These are phyloP conservation scores for Melanostoma scalare DNA, from an alignment of 2,888 invertebrate genomes.

Conservation along the genomic window DNA sequence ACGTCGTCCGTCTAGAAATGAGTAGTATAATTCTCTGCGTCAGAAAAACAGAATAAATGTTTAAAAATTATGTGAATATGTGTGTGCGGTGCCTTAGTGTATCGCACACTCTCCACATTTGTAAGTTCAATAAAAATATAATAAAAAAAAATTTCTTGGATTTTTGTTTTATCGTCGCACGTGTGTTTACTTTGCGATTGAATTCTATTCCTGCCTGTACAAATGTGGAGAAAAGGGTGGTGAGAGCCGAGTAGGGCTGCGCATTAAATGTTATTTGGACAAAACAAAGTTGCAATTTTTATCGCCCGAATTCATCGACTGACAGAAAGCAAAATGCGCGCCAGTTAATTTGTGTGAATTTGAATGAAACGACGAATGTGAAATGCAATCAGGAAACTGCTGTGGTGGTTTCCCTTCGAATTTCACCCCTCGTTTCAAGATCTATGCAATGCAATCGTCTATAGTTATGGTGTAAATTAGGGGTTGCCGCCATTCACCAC, in stretches of 20 bases:
- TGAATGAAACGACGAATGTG: slow-evolving; percentile 20
- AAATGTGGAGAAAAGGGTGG: not conserved
- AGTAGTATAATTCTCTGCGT: slow-evolving; percentile 41
- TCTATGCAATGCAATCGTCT: slow-evolving; percentile 1
- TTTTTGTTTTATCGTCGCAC: slow-evolving; percentile 62
- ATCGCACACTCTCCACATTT: slow-evolving; percentile 20
- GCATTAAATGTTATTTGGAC: slow-evolving; percentile 6
- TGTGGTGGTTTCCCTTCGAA: not conserved
- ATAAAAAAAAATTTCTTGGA: slow-evolving; percentile 48
- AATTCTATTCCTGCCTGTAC: not conserved
- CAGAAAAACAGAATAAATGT: not conserved
- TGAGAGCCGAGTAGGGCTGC: not conserved
- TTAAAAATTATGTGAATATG: slow-evolving; percentile 11
- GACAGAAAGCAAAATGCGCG: slow-evolving; percentile 19
- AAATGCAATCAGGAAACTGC: slow-evolving; percentile 22
- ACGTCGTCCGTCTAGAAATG: slow-evolving; percentile 70
- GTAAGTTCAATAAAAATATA: slow-evolving; percentile 58
- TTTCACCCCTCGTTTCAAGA: slow-evolving; percentile 10
- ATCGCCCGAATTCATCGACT: not conserved
- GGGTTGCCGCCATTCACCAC: slow-evolving; percentile 27
- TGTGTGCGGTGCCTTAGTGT: slow-evolving; percentile 11
- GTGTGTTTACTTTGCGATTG: slow-evolving; percentile 68
- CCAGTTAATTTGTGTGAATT: slow-evolving; percentile 4
- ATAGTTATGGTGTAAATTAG: slow-evolving; percentile 25
- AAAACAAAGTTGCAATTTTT: slow-evolving; percentile 45